Evolutionary conservation across 2,113 vertebrate genomes (phyloP).

Genomic region (Pomatorhinus ruficollis): DNA sequence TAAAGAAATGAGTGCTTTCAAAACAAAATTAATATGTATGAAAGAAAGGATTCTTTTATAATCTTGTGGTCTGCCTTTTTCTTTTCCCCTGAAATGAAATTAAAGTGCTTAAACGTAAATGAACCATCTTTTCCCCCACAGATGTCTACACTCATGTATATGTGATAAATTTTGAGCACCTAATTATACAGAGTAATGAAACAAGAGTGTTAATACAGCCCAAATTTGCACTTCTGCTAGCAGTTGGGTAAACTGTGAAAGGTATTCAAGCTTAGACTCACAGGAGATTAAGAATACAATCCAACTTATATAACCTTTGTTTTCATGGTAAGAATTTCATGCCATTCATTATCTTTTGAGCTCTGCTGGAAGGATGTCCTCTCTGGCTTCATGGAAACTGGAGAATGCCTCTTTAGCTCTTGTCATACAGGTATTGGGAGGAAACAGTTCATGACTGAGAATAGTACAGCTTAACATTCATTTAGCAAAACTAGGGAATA

Average conservation of each 20-base stretch:
- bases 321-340: neutral
- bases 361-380: neutral
- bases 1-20: neutral
- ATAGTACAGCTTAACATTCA: neutral
- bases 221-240: neutral
- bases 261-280: neutral
- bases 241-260: neutral
- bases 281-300: neutral
- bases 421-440: neutral
- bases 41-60: neutral
- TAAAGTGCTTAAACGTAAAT: constrained; percentile 23
- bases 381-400: neutral
- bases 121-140: neutral
- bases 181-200: constrained; percentile 18
- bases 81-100: neutral
- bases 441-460: neutral
- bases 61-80: neutral
- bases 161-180: constrained; percentile 36
- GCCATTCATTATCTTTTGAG: neutral
- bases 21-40: constrained; percentile 3
- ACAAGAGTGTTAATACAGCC: neutral
- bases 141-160: constrained; percentile 9
- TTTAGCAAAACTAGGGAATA: neutral
- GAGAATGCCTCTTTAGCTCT: neutral
- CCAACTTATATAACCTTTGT: neutral